phyloP scores from a whole-genome alignment of 1,140 invertebrate genomes.

The Pseudomyrmex pallidus region DNA sequence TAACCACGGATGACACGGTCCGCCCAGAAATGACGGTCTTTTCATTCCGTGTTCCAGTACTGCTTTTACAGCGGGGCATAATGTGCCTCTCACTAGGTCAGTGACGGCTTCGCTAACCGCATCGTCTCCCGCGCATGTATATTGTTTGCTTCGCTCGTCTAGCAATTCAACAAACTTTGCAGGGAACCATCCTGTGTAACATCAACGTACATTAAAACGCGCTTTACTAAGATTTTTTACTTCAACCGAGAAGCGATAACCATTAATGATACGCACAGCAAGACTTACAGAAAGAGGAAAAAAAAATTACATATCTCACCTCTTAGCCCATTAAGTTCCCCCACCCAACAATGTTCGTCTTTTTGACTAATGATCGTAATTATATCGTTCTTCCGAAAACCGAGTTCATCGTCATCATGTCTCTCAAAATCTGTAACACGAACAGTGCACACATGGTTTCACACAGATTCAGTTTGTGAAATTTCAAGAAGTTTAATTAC shows the following conservation, averaged over 20 bases:
- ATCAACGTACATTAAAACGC: conserved; percentile 16
- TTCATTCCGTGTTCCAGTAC: conserved; percentile 98
- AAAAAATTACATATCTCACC: conserved; percentile 83
- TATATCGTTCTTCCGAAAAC: conserved; percentile 99
- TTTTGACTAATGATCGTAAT: conserved; percentile 99
- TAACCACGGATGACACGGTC: conserved; percentile 98
- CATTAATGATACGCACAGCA: neutral
- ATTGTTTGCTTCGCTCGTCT: conserved; percentile 98
- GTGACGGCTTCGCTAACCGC: conserved; percentile 98
- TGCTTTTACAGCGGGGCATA: conserved; percentile 97
- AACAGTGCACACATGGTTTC: conserved; percentile 49
- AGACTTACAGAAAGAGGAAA: neutral
- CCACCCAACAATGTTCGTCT: conserved; percentile 99
- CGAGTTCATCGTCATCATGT: conserved; percentile 99
- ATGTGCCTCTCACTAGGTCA: conserved; percentile 96
- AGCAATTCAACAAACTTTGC: conserved; percentile 98
- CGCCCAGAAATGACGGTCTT: conserved; percentile 93
- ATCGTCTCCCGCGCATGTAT: conserved; percentile 98
- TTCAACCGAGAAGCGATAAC: neutral
- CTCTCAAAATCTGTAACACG: conserved; percentile 95
- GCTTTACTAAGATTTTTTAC: conserved; percentile 27
- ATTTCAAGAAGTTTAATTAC: neutral
- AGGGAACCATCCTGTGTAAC: conserved; percentile 96
- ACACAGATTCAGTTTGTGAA: neutral
- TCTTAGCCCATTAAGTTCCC: conserved; percentile 98